phyloP scores from a whole-genome alignment of 2,888 invertebrate species.

The Ectobius pallidus region DNA sequence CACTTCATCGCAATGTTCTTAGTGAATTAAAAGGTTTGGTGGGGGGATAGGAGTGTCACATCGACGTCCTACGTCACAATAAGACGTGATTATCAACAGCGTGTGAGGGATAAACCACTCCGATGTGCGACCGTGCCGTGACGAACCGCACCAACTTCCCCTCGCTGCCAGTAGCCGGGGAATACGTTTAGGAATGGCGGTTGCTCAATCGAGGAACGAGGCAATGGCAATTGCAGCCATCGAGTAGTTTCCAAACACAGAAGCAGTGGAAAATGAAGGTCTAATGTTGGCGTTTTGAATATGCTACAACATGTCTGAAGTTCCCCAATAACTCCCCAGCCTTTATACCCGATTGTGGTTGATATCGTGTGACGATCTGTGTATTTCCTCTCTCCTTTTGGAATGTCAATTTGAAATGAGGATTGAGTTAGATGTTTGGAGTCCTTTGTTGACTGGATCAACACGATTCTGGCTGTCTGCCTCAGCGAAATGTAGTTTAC shows the following conservation, averaged over 20 bases:
- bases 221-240: conserved; percentile 37
- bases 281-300: conserved; percentile 42
- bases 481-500: conserved; percentile 25
- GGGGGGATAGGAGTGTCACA: conserved; percentile 41
- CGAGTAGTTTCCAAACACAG: conserved; percentile 41
- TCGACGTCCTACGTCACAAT: conserved; percentile 45
- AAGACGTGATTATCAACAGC: conserved; percentile 43
- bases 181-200: conserved; percentile 21
- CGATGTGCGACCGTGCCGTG: conserved; percentile 38
- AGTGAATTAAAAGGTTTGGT: conserved; percentile 22
- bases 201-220: conserved; percentile 36
- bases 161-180: conserved; percentile 6
- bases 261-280: conserved; percentile 39
- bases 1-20: conserved; percentile 26
- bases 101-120: conserved; percentile 31
- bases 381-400: conserved; percentile 31
- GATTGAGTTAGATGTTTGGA: conserved; percentile 28
- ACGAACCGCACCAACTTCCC: conserved; percentile 31
- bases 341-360: conserved; percentile 30
- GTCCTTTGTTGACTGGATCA: conserved; percentile 33
- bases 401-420: conserved; percentile 37
- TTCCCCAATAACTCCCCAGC: conserved; percentile 32
- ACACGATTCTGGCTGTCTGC: conserved; percentile 15
- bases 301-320: conserved; percentile 39
- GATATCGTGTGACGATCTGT: conserved; percentile 30